Evolutionary conservation across 2,113 vertebrate species (phyloP), one percentile per base, ranked within the genome.

Genomic region (Rhea americana): DNA sequence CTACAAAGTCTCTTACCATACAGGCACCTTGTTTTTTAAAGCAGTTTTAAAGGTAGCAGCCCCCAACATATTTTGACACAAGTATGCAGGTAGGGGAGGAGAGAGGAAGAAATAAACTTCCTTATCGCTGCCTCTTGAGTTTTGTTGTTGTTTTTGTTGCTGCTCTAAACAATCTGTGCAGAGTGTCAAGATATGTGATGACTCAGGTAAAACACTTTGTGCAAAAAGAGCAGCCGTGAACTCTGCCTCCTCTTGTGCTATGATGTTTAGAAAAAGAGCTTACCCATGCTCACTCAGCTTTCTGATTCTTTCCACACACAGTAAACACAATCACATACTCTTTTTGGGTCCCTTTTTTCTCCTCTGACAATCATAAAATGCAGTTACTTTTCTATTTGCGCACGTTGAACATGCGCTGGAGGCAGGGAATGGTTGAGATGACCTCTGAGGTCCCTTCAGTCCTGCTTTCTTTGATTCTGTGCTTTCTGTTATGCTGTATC

Each of bases 21-120:
- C 71, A 77, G 56, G 76, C 82, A 84, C 76, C 91, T 94, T 86
- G 87, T 53, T 67, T 91, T 96, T 91, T 86, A 94, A 95, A 85
- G 72, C n/a, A 71, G 65, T 56, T 92, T 94, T 93, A 91, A 93
- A 93, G 87, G 93, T 92, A 94, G 43, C 68, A 91, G 68, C 11
- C 72, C 89, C 94, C 85, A 88, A 94, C 75, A 67, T 83, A 93
- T 74, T 91, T 83, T 92, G 87, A 91, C 67, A 83, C 16, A 76
- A 78, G 87, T 89, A 18, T 63, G 20, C 13, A 13, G 14, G 43
- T 14, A 13, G 14, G 43, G 84, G 50, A 67, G 30, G 82, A 94
- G 32, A 7, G n/a, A 61, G 24, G 28, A 35, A 35, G 56, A 79
- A 51, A 5, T 53, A 82, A 26, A 86, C 90, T 87, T 89, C 62